phyloP scores from a whole-genome alignment of 2,888 invertebrate species.

The Leptodirus hochenwartii region DNA sequence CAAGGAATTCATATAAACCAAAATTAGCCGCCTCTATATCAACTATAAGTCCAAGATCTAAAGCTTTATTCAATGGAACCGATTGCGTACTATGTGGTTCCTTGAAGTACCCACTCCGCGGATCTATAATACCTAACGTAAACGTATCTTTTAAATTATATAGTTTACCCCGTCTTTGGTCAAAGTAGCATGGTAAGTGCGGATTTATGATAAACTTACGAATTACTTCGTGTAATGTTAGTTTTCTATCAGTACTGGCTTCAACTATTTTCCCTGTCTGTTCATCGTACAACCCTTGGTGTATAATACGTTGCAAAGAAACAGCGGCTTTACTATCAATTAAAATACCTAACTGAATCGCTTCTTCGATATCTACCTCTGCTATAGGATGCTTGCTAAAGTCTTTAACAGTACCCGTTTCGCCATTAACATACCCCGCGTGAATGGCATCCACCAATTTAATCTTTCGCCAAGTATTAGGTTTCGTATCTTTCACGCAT shows the following conservation, averaged over 20 bases:
- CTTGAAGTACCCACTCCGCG: conserved; percentile 58
- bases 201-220: conserved; percentile 66
- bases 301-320: conserved; percentile 67
- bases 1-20: conserved; percentile 58
- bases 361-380: conserved; percentile 54
- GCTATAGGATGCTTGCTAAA: conserved; percentile 40
- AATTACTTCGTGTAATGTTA: conserved; percentile 71
- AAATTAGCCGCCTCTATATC: conserved; percentile 73
- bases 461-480: conserved; percentile 58
- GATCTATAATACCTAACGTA: conserved; percentile 61
- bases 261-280: conserved; percentile 66
- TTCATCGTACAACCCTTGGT: conserved; percentile 72
- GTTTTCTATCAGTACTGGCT: conserved; percentile 55
- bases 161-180: conserved; percentile 53
- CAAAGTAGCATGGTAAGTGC: conserved; percentile 62
- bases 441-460: conserved; percentile 63
- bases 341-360: conserved; percentile 61
- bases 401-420: conserved; percentile 51
- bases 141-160: conserved; percentile 63
- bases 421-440: conserved; percentile 53
- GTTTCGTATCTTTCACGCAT: conserved; percentile 56
- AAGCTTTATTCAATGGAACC: conserved; percentile 52
- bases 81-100: conserved; percentile 48
- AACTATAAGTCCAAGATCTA: conserved; percentile 62
- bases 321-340: conserved; percentile 67